Evolutionary conservation across 2,888 invertebrate genomes (phyloP).

Genomic region (Andrena bucephala): DNA sequence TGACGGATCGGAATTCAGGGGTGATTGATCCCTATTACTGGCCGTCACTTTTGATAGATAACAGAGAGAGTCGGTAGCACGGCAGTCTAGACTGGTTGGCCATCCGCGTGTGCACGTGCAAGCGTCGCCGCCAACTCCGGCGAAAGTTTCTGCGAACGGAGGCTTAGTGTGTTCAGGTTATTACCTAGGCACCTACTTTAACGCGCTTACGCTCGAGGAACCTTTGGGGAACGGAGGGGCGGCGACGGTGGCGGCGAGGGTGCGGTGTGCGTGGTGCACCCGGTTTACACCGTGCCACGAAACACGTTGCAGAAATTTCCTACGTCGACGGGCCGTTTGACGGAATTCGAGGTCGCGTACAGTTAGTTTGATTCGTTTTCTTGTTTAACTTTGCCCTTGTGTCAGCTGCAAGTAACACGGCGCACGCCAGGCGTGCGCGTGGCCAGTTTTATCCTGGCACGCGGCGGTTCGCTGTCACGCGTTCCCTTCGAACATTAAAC

Average conservation of each 20-base stretch:
- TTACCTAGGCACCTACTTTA: slow-evolving; percentile 63
- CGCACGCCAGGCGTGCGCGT: slow-evolving; percentile 20
- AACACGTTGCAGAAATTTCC: slow-evolving; percentile 57
- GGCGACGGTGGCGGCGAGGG: slow-evolving; percentile 14
- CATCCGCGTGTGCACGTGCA: slow-evolving; percentile 31
- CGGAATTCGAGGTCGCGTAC: slow-evolving; percentile 43
- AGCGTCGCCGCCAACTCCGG: slow-evolving; percentile 38
- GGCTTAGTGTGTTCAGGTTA: slow-evolving; percentile 52
- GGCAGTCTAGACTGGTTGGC: slow-evolving; percentile 24
- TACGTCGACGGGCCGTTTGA: slow-evolving; percentile 42
- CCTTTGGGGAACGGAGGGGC: slow-evolving; percentile 8
- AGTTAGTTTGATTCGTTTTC: slow-evolving; percentile 59
- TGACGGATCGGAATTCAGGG: slow-evolving; percentile 6
- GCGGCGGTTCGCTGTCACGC: not conserved
- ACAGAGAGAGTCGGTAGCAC: slow-evolving; percentile 11
- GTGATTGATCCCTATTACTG: slow-evolving; percentile 29
- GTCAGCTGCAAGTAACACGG: not conserved
- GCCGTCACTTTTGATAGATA: slow-evolving; percentile 19
- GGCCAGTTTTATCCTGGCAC: slow-evolving; percentile 33
- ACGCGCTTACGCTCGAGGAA: slow-evolving; percentile 57
- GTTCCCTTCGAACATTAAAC: slow-evolving; percentile 14
- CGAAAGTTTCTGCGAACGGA: slow-evolving; percentile 63
- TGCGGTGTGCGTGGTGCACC: not conserved
- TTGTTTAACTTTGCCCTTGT: slow-evolving; percentile 51
- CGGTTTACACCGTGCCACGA: slow-evolving; percentile 31